These are phyloP conservation scores for Notamacropus eugenii DNA, from an alignment of 2,797 vertebrate genomes.

Conservation along the genomic window DNA sequence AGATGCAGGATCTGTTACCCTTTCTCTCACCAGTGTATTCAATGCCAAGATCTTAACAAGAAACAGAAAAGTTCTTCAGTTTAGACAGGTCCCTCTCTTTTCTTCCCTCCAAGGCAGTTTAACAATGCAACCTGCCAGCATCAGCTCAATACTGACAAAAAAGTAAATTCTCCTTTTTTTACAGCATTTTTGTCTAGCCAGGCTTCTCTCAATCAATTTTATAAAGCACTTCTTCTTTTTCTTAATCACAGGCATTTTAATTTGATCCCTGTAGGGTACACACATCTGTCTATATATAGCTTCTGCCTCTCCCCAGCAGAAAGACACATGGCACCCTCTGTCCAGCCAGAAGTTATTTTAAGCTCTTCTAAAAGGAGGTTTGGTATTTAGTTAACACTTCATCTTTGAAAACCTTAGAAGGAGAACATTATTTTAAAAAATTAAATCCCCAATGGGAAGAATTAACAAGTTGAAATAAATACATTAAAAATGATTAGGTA, in stretches of 20 bases:
- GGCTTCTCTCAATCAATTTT: background rate
- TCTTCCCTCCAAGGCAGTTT: background rate
- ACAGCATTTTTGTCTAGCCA: background rate
- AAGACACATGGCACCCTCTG: conserved; percentile 93
- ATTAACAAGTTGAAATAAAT: conserved; percentile 41
- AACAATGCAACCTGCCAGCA: background rate
- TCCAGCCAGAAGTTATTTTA: conserved; percentile 93
- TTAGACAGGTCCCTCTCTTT: background rate
- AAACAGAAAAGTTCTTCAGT: background rate
- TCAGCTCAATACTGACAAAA: background rate
- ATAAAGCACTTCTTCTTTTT: conserved; percentile 28
- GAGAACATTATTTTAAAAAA: conserved; percentile 49
- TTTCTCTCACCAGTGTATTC: background rate
- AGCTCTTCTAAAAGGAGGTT: conserved; percentile 91
- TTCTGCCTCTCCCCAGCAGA: conserved; percentile 80
- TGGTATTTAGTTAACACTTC: conserved; percentile 87
- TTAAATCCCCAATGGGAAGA: conserved; percentile 54
- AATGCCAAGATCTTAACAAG: background rate
- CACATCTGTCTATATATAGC: conserved; percentile 84
- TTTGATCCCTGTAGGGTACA: conserved; percentile 63
- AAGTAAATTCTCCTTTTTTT: background rate
- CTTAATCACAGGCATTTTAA: conserved; percentile 28
- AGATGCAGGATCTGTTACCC: background rate
- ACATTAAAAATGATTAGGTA: background rate
- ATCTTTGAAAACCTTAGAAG: conserved; percentile 69